Evolutionary conservation across 2,113 vertebrate genomes (phyloP).

Genomic region (Leucosticte australis): DNA sequence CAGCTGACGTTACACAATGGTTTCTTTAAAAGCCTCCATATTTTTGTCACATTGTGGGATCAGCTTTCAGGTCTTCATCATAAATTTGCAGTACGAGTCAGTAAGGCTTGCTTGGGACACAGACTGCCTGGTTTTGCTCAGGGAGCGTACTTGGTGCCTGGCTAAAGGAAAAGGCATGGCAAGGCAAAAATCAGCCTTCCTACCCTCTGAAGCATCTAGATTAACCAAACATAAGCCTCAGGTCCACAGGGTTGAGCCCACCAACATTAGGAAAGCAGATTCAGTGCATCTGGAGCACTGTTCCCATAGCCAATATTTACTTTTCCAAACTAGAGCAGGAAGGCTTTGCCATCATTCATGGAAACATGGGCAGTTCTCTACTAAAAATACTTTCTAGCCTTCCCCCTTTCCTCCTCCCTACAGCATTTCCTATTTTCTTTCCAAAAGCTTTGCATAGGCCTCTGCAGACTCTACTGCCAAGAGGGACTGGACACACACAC

Average conservation of each 20-base stretch:
- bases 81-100: background rate
- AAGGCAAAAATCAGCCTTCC: background rate
- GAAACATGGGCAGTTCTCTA: background rate
- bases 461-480: background rate
- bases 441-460: background rate
- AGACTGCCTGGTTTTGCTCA: background rate
- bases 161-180: background rate
- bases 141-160: background rate
- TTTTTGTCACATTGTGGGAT: background rate
- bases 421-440: background rate
- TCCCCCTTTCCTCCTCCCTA: background rate
- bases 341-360: background rate
- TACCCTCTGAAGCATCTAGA: background rate
- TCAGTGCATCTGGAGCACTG: background rate
- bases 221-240: background rate
- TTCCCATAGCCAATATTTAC: background rate
- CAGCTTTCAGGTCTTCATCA: background rate
- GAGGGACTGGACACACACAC: background rate
- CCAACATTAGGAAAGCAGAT: background rate
- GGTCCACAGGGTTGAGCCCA: background rate
- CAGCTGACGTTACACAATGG: background rate
- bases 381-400: conserved; percentile 17
- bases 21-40: background rate
- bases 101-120: background rate
- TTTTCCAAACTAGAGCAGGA: background rate